Evolutionary conservation across 1,140 invertebrate genomes (phyloP).

Genomic region (Spodoptera litura): DNA sequence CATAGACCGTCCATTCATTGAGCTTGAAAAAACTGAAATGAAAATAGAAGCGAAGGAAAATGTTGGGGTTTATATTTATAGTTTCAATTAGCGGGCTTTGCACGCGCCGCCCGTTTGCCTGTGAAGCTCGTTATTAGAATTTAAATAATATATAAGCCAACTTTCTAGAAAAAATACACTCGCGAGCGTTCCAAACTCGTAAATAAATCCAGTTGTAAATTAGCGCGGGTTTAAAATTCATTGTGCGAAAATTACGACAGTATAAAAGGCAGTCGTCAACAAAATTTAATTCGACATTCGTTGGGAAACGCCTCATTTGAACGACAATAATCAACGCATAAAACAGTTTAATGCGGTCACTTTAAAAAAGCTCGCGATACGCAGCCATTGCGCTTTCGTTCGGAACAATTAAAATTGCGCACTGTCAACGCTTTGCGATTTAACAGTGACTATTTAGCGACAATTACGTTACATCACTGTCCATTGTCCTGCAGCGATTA

Average conservation of each 20-base stretch:
- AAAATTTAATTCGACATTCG: conserved; percentile 75
- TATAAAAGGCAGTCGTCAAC: conserved; percentile 70
- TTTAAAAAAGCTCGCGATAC: conserved; percentile 54
- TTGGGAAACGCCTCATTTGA: conserved; percentile 68
- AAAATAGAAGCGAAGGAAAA: conserved; percentile 69
- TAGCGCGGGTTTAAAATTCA: conserved; percentile 64
- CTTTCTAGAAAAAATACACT: conserved; percentile 44
- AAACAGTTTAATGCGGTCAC: conserved; percentile 62
- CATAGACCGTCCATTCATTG: conserved; percentile 57
- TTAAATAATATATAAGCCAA: conserved; percentile 60
- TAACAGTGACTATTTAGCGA: conserved; percentile 76
- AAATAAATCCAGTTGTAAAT: conserved; percentile 56
- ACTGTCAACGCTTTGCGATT: conserved; percentile 65
- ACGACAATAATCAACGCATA: conserved; percentile 72
- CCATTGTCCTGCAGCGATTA: conserved; percentile 79
- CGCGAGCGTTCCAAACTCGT: conserved; percentile 34
- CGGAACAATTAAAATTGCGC: conserved; percentile 72
- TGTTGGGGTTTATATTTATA: conserved; percentile 76
- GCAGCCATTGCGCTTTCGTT: conserved; percentile 35
- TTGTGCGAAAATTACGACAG: conserved; percentile 70
- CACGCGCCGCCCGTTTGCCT: conserved; percentile 63
- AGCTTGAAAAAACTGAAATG: conserved; percentile 58
- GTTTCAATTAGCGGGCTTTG: conserved; percentile 79
- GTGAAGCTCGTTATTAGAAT: conserved; percentile 62
- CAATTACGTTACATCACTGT: conserved; percentile 79